Evolutionary conservation across 2,888 invertebrate genomes (phyloP).

Genomic region (Falcaria lacertinaria): DNA sequence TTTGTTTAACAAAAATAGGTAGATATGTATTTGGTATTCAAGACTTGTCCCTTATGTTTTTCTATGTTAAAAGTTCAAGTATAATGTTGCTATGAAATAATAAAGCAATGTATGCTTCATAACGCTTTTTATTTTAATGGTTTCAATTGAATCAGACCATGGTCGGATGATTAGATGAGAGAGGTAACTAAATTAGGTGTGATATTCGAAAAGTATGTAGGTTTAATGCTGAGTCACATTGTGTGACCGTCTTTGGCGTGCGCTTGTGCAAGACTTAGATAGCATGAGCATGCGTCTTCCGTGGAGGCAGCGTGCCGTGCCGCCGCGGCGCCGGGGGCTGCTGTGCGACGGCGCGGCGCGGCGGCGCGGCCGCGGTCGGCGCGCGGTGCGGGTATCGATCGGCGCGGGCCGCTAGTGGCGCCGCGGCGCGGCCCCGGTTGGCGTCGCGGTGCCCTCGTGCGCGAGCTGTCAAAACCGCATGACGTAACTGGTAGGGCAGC

Average conservation of each 20-base stretch:
- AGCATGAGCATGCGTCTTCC: no score
- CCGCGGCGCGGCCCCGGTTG: slow-evolving; percentile 33
- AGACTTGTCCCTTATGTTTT: slow-evolving; percentile 52
- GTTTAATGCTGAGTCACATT: no score
- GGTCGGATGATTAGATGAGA: no score
- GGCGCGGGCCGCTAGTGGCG: slow-evolving; percentile 40
- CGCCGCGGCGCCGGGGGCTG: background rate
- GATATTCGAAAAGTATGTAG: no score
- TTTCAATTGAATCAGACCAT: slow-evolving; percentile 4
- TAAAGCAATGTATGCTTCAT: slow-evolving; percentile 43
- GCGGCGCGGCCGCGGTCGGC: background rate
- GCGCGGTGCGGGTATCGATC: slow-evolving; percentile 30
- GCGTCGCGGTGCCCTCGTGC: slow-evolving; percentile 27
- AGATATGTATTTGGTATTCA: slow-evolving; percentile 20
- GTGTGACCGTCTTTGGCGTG: no score
- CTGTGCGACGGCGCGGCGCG: background rate
- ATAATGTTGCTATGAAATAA: slow-evolving; percentile 39
- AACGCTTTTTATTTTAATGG: slow-evolving; percentile 11
- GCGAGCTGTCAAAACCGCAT: slow-evolving; percentile 60
- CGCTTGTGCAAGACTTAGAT: no score
- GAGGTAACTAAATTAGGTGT: no score
- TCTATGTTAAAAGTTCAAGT: slow-evolving; percentile 54
- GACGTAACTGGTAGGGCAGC: slow-evolving; percentile 64
- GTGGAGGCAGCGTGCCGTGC: background rate
- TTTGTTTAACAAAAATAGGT: slow-evolving; percentile 10